Base-by-base conservation (phyloP, 2,113 vertebrate species). In the Elanus axillaris region DNA sequence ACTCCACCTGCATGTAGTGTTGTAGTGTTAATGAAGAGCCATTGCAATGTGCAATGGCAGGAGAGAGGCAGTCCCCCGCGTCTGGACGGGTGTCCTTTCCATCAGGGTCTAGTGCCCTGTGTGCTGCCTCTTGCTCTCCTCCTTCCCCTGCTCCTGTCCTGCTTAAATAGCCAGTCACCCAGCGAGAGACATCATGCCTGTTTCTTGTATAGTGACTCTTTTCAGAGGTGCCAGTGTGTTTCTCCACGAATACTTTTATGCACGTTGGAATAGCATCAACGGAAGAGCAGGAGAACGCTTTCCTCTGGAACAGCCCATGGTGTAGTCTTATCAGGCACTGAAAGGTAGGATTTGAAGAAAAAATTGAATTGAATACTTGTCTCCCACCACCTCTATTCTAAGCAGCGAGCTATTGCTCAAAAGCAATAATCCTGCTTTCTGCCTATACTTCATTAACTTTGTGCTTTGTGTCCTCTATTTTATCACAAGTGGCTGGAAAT, bases 391-490 rank as follows among this genome's bases (percentile, higher is more conserved):
- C 16, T 78, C 55, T 72, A 38, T 82, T 93, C 47, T 77, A 81
- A 78, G 50, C 29, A 74, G 52, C 7, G 21, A 91, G 32, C 15
- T 74, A 43, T 69, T 77, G 36, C 25, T 91, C 29, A 93, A 84
- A 95, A 89, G 15, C n/a, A 23, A 19, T 50, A 71, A 21, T 50
- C 13, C 20, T 76, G 6, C 20, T 90, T 90, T 74, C 60, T 94
- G 63, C 9, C 9, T 20, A 3, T 74, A 56, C 5, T 93, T 96
- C 36, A 56, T 73, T 72, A 76, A 80, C 34, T 26, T 73, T 71
- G 23, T 68, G 18, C 20, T 88, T 93, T 64, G 40, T 66, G 15
- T 60, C 40, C 89, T 94, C 85, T 32, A 36, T 92, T 88, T 83
- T 40, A 76, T 53, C 36, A 80, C 40, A 86, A 84, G 59, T 58